phyloP scores from a whole-genome alignment of 2,888 invertebrate species.

The Chelonus formosanus region DNA sequence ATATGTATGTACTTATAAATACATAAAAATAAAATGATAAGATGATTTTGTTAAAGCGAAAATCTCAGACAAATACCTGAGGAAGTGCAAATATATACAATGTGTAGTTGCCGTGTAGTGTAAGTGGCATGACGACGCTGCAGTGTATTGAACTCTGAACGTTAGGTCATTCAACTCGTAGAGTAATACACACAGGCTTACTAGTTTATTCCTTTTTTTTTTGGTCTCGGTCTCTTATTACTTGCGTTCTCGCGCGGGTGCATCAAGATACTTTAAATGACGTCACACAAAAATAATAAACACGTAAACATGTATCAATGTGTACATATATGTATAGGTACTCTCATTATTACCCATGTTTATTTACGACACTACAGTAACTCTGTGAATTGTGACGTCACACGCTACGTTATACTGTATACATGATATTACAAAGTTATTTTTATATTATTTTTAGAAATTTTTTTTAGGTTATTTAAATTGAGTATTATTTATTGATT shows the following conservation, averaged over 20 bases:
- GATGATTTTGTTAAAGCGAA: too few species aligned
- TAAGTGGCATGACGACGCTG: slow-evolving; percentile 31
- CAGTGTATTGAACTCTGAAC: slow-evolving; percentile 62
- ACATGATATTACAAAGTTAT: too few species aligned
- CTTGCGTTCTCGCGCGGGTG: slow-evolving; percentile 36
- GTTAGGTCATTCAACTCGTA: slow-evolving; percentile 59
- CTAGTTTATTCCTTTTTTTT: slow-evolving; percentile 5
- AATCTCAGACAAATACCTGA: background rate
- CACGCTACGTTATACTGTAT: too few species aligned
- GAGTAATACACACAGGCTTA: slow-evolving; percentile 23
- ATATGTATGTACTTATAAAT: too few species aligned
- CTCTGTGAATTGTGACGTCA: too few species aligned
- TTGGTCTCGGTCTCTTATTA: slow-evolving; percentile 37
- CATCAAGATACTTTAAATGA: slow-evolving; percentile 18
- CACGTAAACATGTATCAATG: slow-evolving; percentile 38
- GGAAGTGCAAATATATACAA: slow-evolving; percentile 1
- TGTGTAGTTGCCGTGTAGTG: slow-evolving; percentile 2
- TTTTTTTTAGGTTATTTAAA: too few species aligned
- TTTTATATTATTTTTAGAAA: too few species aligned
- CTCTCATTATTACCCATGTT: background rate
- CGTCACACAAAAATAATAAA: slow-evolving; percentile 35
- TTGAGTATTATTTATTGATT: too few species aligned
- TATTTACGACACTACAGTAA: too few species aligned
- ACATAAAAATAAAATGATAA: too few species aligned
- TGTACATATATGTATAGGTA: slow-evolving; percentile 20